Evolutionary conservation across 1,140 invertebrate genomes (phyloP), one percentile per base, ranked within the genome.

Genomic region (Gryllus bimaculatus): DNA sequence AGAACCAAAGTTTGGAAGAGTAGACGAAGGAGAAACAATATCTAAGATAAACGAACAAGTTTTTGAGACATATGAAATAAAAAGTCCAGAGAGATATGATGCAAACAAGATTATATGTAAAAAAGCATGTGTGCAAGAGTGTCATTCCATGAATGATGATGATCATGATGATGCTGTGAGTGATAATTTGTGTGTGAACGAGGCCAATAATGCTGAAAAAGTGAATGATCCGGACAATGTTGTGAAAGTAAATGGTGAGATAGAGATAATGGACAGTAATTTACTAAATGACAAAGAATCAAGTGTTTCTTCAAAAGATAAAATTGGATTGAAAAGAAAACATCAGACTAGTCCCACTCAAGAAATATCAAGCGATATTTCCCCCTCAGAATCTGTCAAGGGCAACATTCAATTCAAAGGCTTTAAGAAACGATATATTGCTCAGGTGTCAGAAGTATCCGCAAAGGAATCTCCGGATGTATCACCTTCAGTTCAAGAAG

Each of bases 371-470:
- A 48, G 8, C 8, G 76, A 48, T 20, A 54, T 47, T 48, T 39
- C 47, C 15, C 8, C 13, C 20, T 12, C 4, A 8, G 47, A 78
- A 74, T 73, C 26, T 54, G 18, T 48, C 74, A 75, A 80, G 15
- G 8, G 75, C 20, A 73, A 80, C 20, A 74, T 80, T 47, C 78
- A 80, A 80, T 81, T 79, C 77, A 80, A 80, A 76, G 81, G 81
- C 39, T 81, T 81, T 49, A 81, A 81, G 47, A 81, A 81, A 76
- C 48, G 80, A 54, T 78, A 75, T 21, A 47, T 81, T 48, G 78
- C 80, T 12, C 76, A 81, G 75, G 66, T 80, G 0, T 73, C 76
- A 15, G 47, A 48, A 10, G 20, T 39, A 75, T 7, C 47, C 10
- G 47, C 74, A 74, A 66, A 48, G 18, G 73, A 18, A 13, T 15